Percentiles rank a stretch among this genome's conserved stretches.
Evolutionary conservation across 2,113 vertebrate genomes (phyloP).

Genomic region (Dicrurus megarhynchus): DNA sequence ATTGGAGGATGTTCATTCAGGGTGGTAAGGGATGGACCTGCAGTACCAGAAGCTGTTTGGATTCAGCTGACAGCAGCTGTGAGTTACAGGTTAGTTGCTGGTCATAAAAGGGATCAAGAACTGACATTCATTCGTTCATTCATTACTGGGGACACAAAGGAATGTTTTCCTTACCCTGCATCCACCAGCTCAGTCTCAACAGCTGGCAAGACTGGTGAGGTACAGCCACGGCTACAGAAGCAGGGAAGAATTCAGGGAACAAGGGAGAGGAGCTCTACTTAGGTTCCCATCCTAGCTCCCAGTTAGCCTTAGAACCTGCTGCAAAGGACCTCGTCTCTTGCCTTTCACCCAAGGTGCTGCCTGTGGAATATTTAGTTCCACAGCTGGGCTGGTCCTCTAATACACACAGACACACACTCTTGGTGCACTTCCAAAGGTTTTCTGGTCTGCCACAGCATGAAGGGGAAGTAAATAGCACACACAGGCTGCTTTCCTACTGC

Average conservation of each 20-base stretch:
- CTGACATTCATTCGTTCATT: not conserved
- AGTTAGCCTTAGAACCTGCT: not conserved
- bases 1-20: not conserved
- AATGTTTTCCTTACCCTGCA: not conserved
- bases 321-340: not conserved
- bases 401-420: not conserved
- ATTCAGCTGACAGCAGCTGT: not conserved
- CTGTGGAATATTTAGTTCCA: not conserved
- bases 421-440: not conserved
- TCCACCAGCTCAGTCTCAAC: not conserved
- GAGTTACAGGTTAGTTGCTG: not conserved
- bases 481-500: not conserved
- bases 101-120: not conserved
- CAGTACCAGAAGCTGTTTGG: not conserved
- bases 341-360: not conserved
- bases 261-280: not conserved
- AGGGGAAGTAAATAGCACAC: not conserved
- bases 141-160: not conserved
- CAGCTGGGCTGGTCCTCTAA: not conserved
- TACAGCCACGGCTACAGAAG: not conserved
- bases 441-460: not conserved
- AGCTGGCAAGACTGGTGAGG: not conserved
- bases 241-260: not conserved
- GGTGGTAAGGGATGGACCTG: not conserved
- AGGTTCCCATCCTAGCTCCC: not conserved